Evolutionary conservation across 2,113 vertebrate genomes (phyloP).

Genomic region (Semnornis frantzii): DNA sequence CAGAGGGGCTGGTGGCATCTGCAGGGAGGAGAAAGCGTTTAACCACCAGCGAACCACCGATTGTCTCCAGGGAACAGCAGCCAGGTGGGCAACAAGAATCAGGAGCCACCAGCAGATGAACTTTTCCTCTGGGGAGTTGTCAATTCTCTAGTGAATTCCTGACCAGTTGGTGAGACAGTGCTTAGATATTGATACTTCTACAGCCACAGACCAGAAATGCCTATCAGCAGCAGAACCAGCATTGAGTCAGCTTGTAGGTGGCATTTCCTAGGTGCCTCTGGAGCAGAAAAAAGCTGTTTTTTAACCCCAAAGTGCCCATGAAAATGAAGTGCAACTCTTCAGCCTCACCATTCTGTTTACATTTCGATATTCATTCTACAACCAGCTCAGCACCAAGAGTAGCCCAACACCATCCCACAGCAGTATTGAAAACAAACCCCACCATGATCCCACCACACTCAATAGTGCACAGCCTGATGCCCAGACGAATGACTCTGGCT

Average conservation of each 20-base stretch:
- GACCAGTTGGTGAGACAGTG: background rate
- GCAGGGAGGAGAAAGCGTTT: background rate
- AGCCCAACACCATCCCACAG: background rate
- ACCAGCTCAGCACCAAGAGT: background rate
- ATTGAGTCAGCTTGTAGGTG: background rate
- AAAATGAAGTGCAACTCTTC: background rate
- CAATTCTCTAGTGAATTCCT: background rate
- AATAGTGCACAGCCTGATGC: background rate
- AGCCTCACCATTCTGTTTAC: background rate
- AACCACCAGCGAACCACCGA: background rate
- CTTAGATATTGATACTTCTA: background rate
- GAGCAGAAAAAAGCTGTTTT: background rate
- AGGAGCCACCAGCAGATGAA: background rate
- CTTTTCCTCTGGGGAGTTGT: background rate
- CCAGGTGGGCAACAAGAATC: background rate
- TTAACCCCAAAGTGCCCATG: background rate
- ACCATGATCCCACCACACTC: too few relatives aligned
- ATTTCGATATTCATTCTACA: background rate
- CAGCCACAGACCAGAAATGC: background rate
- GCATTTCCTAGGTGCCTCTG: background rate
- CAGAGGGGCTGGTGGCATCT: background rate
- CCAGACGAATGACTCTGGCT: rapidly evolving
- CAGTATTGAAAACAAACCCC: background rate
- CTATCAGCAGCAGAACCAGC: background rate
- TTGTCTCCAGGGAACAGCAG: background rate